phyloP scores from a whole-genome alignment of 2,888 invertebrate species.

The Cerceris ruficornis region DNA sequence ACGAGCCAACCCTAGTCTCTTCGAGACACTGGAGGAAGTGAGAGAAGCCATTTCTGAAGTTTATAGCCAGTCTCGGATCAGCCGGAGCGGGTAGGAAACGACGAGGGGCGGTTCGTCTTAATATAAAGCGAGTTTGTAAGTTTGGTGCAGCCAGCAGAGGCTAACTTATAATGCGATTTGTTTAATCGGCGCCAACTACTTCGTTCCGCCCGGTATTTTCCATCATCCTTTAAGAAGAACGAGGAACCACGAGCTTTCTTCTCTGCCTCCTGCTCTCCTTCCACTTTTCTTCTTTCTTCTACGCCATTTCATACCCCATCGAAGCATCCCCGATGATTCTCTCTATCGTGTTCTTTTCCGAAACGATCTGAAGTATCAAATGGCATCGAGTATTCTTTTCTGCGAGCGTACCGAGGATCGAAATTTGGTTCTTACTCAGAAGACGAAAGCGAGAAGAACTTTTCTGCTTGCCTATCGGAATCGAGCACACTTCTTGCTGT shows the following conservation, averaged over 20 bases:
- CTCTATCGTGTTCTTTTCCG: conserved; percentile 4
- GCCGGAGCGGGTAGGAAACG: conserved; percentile 61
- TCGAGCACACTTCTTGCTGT: too few species aligned
- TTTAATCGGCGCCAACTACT: conserved; percentile 81
- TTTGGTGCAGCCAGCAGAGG: conserved; percentile 77
- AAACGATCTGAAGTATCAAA: conserved; percentile 55
- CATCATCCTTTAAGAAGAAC: conserved; percentile 60
- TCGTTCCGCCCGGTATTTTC: conserved; percentile 73
- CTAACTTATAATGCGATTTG: conserved; percentile 82
- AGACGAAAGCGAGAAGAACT: conserved; percentile 5
- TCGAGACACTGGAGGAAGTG: conserved; percentile 37
- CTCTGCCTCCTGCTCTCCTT: conserved; percentile 19
- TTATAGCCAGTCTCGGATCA: conserved; percentile 78
- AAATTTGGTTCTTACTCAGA: conserved; percentile 19
- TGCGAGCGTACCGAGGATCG: conserved; percentile 24
- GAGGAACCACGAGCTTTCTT: conserved; percentile 49
- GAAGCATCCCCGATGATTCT: conserved; percentile 3
- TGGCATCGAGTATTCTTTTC: conserved; percentile 3
- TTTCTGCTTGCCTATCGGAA: not conserved
- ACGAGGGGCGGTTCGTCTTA: conserved; percentile 77
- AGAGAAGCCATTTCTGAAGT: conserved; percentile 78
- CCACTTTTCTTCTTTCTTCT: conserved; percentile 17
- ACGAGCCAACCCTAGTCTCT: conserved; percentile 43
- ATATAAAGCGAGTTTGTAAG: conserved; percentile 80
- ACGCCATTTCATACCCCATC: conserved; percentile 6